Conservation (phyloP, 2,888 invertebrate genomes). For the Tyria jacobaeae region DNA sequence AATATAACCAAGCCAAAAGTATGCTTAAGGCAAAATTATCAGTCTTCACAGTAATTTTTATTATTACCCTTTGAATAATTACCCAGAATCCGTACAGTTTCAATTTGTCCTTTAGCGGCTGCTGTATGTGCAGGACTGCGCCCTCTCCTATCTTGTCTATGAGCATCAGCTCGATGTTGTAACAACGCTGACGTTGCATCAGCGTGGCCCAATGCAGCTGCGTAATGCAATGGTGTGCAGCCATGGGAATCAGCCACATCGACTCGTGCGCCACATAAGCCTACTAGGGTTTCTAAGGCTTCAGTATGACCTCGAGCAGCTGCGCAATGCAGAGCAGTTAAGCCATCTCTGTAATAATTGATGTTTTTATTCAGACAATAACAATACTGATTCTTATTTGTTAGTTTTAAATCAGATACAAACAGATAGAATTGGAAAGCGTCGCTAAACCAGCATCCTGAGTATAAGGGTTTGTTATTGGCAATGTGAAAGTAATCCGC, state of each 20-base stretch:
- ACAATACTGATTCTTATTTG: neutral
- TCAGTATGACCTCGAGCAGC: constrained; percentile 98
- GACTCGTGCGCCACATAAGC: constrained; percentile 94
- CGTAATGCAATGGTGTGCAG: constrained; percentile 98
- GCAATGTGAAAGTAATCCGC: too few species aligned
- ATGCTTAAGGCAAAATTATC: too few species aligned
- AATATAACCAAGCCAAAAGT: too few species aligned
- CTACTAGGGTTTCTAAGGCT: constrained; percentile 95
- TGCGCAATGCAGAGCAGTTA: constrained; percentile 98
- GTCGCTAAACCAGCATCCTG: too few species aligned
- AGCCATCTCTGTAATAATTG: constrained; percentile 91
- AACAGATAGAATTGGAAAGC: too few species aligned
- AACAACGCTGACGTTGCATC: constrained; percentile 96
- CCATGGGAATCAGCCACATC: constrained; percentile 97
- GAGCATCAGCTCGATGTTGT: constrained; percentile 96
- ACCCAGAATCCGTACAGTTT: constrained; percentile 92
- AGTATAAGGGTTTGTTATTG: too few species aligned
- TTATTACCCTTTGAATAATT: constrained; percentile 29
- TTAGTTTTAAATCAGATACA: too few species aligned
- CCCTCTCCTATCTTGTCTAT: constrained; percentile 96
- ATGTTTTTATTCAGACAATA: too few species aligned
- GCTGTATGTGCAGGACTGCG: constrained; percentile 98
- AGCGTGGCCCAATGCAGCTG: constrained; percentile 97
- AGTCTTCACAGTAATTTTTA: too few species aligned
- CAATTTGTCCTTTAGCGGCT: constrained; percentile 97